phyloP scores from a whole-genome alignment of 2,797 vertebrate genomes.

The Mus spretus region DNA sequence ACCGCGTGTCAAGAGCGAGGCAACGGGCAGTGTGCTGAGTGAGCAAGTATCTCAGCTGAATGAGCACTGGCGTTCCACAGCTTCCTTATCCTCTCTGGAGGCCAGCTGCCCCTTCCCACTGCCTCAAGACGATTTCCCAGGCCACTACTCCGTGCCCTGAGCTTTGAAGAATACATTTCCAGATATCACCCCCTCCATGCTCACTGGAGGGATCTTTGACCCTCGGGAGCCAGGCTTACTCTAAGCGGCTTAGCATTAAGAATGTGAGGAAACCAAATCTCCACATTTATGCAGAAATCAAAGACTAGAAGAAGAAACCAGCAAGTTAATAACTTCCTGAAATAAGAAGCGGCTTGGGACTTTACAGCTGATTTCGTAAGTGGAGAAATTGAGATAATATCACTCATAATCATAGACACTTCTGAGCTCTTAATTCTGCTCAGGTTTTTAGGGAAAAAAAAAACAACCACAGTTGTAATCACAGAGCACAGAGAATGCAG shows the following conservation, averaged over 20 bases:
- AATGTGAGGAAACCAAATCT: conserved; percentile 57
- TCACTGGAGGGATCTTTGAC: neutral
- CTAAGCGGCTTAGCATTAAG: conserved; percentile 74
- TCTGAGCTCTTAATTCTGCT: conserved; percentile 14
- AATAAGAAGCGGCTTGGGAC: conserved; percentile 52
- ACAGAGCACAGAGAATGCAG: neutral
- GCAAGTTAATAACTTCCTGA: conserved; percentile 42
- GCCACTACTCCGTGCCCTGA: neutral
- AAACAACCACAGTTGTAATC: neutral
- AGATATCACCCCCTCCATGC: conserved; percentile 42
- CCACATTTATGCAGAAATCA: conserved; percentile 70
- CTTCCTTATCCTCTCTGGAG: neutral
- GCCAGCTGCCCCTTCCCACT: conserved; percentile 1
- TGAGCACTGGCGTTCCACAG: neutral
- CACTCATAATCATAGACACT: neutral
- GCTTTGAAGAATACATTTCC: conserved; percentile 55
- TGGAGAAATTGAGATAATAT: conserved; percentile 56
- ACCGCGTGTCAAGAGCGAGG: neutral
- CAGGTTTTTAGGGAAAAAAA: too few relatives aligned
- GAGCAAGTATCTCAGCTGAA: neutral
- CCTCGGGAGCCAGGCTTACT: conserved; percentile 53
- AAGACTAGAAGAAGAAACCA: conserved; percentile 53
- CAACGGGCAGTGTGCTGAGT: neutral
- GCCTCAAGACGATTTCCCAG: neutral
- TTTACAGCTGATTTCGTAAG: conserved; percentile 57